Evolutionary conservation across 2,113 vertebrate genomes (phyloP).

Genomic region (Centropus bengalensis): DNA sequence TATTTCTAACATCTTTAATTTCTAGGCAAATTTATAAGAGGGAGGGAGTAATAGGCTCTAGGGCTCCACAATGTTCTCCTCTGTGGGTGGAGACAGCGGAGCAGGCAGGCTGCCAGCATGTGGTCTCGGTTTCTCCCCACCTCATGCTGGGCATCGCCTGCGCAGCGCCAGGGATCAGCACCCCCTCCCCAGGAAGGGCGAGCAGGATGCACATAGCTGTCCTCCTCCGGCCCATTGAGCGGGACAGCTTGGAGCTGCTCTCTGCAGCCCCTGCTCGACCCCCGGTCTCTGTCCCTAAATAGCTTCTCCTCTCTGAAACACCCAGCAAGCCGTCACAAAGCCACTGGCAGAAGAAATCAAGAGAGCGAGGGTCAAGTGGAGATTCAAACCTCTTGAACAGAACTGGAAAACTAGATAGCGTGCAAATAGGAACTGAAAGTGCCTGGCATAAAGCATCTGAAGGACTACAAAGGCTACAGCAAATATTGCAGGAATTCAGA

Average conservation of each 20-base stretch:
- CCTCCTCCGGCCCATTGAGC: neutral
- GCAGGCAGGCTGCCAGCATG: neutral
- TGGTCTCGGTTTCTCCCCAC: neutral
- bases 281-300: neutral
- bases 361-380: neutral
- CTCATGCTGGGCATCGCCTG: neutral
- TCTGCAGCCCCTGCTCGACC: neutral
- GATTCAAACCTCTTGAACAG: neutral
- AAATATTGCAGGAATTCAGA: neutral
- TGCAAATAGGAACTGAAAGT: neutral
- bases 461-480: neutral
- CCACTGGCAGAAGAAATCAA: neutral
- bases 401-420: neutral
- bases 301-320: neutral
- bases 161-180: neutral
- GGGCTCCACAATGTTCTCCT: neutral
- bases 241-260: neutral
- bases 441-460: neutral
- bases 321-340: neutral
- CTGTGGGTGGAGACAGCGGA: neutral
- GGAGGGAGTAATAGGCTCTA: neutral
- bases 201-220: fast-evolving
- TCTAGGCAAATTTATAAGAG: neutral
- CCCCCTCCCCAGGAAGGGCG: neutral
- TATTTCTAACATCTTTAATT: constrained; percentile 20